Evolutionary conservation across 2,888 invertebrate species (phyloP).

Genomic region (Rhaphigaster nebulosa): DNA sequence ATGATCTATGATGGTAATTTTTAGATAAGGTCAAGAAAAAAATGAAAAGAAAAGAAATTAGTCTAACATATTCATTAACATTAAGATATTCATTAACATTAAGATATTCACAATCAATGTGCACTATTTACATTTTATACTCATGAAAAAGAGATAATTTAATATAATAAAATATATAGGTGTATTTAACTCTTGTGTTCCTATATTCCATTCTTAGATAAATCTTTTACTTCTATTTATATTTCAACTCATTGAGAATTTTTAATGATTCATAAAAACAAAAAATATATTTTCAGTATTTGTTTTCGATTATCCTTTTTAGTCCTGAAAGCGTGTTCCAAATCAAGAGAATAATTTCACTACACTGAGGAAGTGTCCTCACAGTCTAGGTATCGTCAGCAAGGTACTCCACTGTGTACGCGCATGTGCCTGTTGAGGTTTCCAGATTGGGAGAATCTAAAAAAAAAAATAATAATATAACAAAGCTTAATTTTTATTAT

Average conservation of each 20-base stretch:
- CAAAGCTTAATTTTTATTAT: not conserved
- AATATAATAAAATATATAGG: constrained; percentile 43
- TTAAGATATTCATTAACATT: not conserved
- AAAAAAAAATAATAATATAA: not conserved
- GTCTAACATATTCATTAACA: not conserved
- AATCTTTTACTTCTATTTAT: not conserved
- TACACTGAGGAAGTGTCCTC: constrained; percentile 34
- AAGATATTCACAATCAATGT: constrained; percentile 20
- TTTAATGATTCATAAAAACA: not conserved
- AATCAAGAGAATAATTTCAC: not conserved
- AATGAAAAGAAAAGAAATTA: not conserved
- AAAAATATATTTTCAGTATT: not conserved
- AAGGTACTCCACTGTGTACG: constrained; percentile 85
- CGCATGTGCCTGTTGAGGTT: constrained; percentile 99
- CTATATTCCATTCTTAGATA: not conserved
- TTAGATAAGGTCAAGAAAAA: not conserved
- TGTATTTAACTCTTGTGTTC: not conserved
- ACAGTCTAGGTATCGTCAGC: constrained; percentile 64
- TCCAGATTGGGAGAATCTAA: constrained; percentile 93
- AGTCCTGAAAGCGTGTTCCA: constrained; percentile 12
- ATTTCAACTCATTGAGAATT: constrained; percentile 6
- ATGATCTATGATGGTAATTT: not conserved
- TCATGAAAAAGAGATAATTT: constrained; percentile 21
- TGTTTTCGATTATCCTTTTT: not conserved
- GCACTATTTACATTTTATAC: constrained; percentile 39